A percentile compares a stretch with the other conserved stretches of the same genome.
These are phyloP conservation scores for Nomada ferruginata DNA, from an alignment of 2,888 invertebrate species.

Conservation along the genomic window DNA sequence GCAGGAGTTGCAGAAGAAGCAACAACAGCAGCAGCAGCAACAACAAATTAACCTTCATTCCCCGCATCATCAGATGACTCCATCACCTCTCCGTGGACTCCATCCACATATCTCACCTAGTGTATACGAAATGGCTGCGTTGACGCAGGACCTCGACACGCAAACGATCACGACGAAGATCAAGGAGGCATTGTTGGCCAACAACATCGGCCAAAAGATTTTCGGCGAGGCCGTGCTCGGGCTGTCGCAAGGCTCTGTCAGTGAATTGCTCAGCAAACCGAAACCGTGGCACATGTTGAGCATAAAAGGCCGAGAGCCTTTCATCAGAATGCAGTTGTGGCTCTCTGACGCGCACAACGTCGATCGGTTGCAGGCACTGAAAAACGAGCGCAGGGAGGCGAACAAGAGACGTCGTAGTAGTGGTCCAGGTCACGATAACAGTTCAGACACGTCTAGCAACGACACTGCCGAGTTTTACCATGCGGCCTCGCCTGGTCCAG, in stretches of 20 bases:
- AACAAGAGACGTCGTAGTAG: constrained; percentile 95
- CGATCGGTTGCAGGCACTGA: constrained; percentile 95
- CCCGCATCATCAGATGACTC: constrained; percentile 87
- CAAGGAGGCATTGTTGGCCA: constrained; percentile 97
- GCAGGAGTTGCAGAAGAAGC: constrained; percentile 87
- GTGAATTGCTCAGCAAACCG: constrained; percentile 98
- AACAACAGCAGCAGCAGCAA: constrained; percentile 85
- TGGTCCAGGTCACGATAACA: constrained; percentile 93
- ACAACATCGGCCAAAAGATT: constrained; percentile 99
- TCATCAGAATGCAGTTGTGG: constrained; percentile 98
- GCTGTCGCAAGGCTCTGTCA: constrained; percentile 98
- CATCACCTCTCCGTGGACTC: constrained; percentile 89
- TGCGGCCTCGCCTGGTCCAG: constrained; percentile 91
- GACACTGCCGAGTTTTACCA: constrained; percentile 95
- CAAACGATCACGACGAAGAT: constrained; percentile 98
- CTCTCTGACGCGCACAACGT: constrained; percentile 97
- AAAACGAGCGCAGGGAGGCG: constrained; percentile 95
- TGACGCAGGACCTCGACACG: constrained; percentile 98
- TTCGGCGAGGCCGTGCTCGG: constrained; percentile 99
- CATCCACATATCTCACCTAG: constrained; percentile 96
- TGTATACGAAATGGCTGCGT: constrained; percentile 98
- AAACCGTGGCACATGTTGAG: constrained; percentile 99
- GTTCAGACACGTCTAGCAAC: constrained; percentile 94
- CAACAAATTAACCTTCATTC: constrained; percentile 86
- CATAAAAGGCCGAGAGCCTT: constrained; percentile 98